Evolutionary conservation across 2,888 invertebrate genomes (phyloP).

Genomic region (Morinoia aosen): DNA sequence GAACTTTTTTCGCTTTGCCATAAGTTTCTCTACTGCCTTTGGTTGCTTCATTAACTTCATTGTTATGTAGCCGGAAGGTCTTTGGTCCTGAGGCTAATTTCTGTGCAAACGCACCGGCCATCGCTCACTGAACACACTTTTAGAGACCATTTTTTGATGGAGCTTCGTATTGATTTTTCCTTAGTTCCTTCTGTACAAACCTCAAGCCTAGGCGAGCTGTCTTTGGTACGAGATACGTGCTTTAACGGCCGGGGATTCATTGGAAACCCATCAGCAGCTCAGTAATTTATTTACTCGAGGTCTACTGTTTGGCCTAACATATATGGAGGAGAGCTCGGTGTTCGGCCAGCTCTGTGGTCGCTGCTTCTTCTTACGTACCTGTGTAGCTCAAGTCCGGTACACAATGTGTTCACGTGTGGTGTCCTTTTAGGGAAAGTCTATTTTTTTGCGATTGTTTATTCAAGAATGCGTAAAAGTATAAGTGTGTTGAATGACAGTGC

Average conservation of each 20-base stretch:
- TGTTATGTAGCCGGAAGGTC: neutral
- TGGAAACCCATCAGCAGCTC: slow-evolving; percentile 29
- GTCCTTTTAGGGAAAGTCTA: no score
- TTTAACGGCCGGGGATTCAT: neutral
- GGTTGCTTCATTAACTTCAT: neutral
- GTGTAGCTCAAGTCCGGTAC: neutral
- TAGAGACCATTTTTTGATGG: neutral
- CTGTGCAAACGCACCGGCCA: neutral
- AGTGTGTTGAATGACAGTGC: no score
- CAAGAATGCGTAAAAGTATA: no score
- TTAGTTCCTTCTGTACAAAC: slow-evolving; percentile 12
- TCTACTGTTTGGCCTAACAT: slow-evolving; percentile 17
- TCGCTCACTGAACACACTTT: neutral
- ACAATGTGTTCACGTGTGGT: neutral
- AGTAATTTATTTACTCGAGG: neutral
- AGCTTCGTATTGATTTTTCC: neutral
- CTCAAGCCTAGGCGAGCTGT: neutral
- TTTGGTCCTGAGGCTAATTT: neutral
- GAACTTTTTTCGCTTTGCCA: no score
- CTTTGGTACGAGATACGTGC: slow-evolving; percentile 22
- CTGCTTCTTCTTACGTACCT: neutral
- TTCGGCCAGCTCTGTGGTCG: neutral
- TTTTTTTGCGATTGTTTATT: no score
- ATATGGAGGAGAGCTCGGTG: neutral
- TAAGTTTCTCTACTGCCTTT: neutral